Percentiles rank a stretch among this genome's conserved stretches.
phyloP scores from a whole-genome alignment of 23 tunicate species.

The Diplosoma virens region DNA sequence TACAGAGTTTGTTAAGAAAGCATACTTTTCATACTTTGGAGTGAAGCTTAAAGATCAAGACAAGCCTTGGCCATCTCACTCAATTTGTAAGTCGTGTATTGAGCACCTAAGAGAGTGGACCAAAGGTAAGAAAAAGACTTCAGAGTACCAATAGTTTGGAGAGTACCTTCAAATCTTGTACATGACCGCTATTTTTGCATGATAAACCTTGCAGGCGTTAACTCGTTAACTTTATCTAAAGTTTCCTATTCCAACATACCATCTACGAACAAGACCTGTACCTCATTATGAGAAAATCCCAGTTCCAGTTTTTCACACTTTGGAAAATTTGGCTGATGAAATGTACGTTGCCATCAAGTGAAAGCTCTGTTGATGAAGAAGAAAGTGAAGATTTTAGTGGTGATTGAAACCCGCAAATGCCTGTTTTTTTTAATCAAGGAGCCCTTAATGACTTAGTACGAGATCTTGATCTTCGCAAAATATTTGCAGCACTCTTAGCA shows the following conservation, averaged over 20 bases:
- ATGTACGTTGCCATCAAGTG: background rate
- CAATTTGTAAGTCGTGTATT: slow-evolving; percentile 1
- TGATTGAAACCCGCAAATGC: slow-evolving; percentile 4
- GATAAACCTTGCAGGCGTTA: slow-evolving; percentile 1
- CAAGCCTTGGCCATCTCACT: slow-evolving; percentile 12
- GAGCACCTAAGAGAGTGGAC: slow-evolving; percentile 22
- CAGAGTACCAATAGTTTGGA: slow-evolving; percentile 23
- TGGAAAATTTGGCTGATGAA: slow-evolving; percentile 10
- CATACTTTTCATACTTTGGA: slow-evolving; percentile 2
- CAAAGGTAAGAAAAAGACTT: slow-evolving; percentile 8
- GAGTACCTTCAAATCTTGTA: background rate
- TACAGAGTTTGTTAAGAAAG: slow-evolving; percentile 16
- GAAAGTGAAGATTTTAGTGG: slow-evolving; percentile 6
- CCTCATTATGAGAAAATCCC: slow-evolving; percentile 4
- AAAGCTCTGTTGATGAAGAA: slow-evolving; percentile 1
- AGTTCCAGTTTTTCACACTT: background rate
- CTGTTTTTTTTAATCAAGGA: slow-evolving; percentile 18
- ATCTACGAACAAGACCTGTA: no score
- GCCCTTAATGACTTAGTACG: slow-evolving; percentile 6
- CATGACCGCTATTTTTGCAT: slow-evolving; percentile 19
- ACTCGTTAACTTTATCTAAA: background rate
- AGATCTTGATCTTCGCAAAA: slow-evolving; percentile 2
- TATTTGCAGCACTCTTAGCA: background rate
- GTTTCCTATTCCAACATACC: background rate
- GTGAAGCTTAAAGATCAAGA: slow-evolving; percentile 5